A percentile compares a stretch with the other conserved stretches of the same genome.
These are phyloP conservation scores for Zonotrichia leucophrys DNA, from an alignment of 2,113 vertebrate species.

Conservation along the genomic window DNA sequence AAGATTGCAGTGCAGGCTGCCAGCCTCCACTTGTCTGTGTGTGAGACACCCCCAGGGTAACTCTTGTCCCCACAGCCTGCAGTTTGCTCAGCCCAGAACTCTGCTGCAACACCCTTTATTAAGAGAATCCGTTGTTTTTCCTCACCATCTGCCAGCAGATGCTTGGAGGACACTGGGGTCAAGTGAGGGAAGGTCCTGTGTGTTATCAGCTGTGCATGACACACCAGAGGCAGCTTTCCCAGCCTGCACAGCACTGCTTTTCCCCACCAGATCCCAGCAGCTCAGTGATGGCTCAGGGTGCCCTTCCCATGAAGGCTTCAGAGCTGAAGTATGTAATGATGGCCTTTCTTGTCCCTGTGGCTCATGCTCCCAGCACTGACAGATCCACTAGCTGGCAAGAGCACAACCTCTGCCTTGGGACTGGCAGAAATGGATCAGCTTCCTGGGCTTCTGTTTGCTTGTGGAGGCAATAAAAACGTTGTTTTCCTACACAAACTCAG, in stretches of 20 bases:
- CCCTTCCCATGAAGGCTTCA: not conserved
- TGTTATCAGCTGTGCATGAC: not conserved
- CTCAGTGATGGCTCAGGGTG: not conserved
- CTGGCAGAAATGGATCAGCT: not conserved
- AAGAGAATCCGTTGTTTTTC: not conserved
- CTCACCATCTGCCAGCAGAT: not conserved
- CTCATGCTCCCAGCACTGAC: not conserved
- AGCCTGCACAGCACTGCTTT: not conserved
- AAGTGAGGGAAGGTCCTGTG: not conserved
- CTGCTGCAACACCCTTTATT: not conserved
- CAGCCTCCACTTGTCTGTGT: not conserved
- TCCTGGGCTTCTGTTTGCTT: not conserved
- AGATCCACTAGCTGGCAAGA: not conserved
- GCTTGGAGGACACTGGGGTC: not conserved
- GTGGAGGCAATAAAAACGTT: not conserved
- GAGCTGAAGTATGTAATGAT: not conserved
- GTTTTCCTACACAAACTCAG: not conserved
- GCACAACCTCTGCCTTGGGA: not conserved
- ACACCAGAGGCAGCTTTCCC: not conserved
- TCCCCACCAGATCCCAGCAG: not conserved
- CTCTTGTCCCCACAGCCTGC: not conserved
- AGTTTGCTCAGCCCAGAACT: not conserved
- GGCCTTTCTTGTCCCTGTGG: not conserved
- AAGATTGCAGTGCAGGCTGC: not conserved
- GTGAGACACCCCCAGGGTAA: not conserved